Evolutionary conservation across 2,888 invertebrate genomes (phyloP), one percentile per base, ranked within the genome.

Genomic region (Octonoba sinensis): DNA sequence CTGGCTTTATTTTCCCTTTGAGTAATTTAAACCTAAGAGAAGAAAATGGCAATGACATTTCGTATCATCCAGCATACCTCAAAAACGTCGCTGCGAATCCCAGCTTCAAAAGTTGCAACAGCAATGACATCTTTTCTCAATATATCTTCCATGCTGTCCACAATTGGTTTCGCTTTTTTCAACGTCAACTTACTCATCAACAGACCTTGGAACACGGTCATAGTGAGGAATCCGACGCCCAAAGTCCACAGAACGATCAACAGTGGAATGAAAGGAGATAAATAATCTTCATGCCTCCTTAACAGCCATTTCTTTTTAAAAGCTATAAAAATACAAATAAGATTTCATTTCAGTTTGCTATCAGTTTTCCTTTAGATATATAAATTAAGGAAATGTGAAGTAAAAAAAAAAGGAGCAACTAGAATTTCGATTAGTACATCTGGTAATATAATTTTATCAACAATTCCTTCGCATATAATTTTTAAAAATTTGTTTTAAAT

Each of bases 151-250:
- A 74, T 1, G 12, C 69, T 69, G 57, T 70, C 69, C 20, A 81
- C 69, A 8, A 74, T 3, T 4, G 81, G 81, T 4, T 36, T 20
- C 3, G 47, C 20, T 22, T 74, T 81, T n/a, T 49, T 70, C 20
- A 81, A 24, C 18, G 81, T 66, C n/a, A 81, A 20, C 16, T 81
- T 81, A 4, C 74, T 64, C 8, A 81, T 74, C 12, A 81, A 36
- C 15, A 73, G 81, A 18, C 81, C 64, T 44, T 81, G 81, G 16
- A 74, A 74, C 12, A 49, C 24, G 44, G 24, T 81, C 81, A 81
- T 81, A n/a, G 74, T 47, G 0, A 81, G 69, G 12, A 74, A 81
- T 8, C 64, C 73, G 11, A 81, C 36, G 44, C 69, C 47, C 12
- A 81, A 46, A 13, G 54, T 59, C 81, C 81, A 81, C 12, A 70